Percentiles rank a stretch among this genome's conserved stretches.
Conservation (phyloP, 2,888 invertebrate genomes). For the Diaphora mendica region DNA sequence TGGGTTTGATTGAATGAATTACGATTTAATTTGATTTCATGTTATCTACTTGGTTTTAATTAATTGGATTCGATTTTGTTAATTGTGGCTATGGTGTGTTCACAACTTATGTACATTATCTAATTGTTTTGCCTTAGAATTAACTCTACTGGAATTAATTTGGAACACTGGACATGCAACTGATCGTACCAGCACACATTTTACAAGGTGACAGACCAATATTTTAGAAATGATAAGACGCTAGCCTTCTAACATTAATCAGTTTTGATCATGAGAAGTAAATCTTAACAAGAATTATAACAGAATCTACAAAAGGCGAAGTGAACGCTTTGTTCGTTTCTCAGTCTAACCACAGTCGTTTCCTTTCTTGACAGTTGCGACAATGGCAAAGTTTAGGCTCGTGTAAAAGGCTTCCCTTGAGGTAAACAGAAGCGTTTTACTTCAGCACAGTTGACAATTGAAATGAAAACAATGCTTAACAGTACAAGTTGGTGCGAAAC, state of each 20-base stretch:
- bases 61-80: too few relatives aligned
- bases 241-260: neutral
- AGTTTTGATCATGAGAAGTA: neutral
- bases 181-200: neutral
- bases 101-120: too few relatives aligned
- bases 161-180: too few relatives aligned
- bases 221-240: neutral
- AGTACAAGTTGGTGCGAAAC: slow-evolving; percentile 22
- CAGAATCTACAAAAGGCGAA: slow-evolving; percentile 12
- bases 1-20: too few relatives aligned
- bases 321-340: slow-evolving; percentile 32
- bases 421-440: slow-evolving; percentile 40
- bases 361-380: slow-evolving; percentile 57
- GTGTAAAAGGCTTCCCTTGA: slow-evolving; percentile 45
- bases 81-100: too few relatives aligned
- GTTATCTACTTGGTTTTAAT: too few relatives aligned
- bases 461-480: slow-evolving; percentile 38
- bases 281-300: neutral
- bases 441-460: slow-evolving; percentile 41
- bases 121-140: too few relatives aligned
- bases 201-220: neutral
- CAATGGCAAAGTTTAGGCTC: slow-evolving; percentile 47
- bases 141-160: too few relatives aligned
- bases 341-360: slow-evolving; percentile 40
- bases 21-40: too few relatives aligned